phyloP scores from a whole-genome alignment of 2,888 invertebrate genomes.

The Leptothorax acervorum region DNA sequence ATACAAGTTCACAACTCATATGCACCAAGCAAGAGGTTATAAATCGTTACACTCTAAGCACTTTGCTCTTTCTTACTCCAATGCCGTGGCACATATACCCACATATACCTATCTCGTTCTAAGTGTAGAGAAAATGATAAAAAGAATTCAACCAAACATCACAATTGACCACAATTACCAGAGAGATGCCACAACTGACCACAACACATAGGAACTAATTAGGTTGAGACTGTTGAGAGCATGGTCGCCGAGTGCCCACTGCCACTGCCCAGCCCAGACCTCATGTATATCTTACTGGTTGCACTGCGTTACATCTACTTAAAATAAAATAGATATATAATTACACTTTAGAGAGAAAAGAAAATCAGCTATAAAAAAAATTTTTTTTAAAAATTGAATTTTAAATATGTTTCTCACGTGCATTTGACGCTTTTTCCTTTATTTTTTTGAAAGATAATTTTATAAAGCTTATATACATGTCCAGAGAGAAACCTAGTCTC shows the following conservation, averaged over 20 bases:
- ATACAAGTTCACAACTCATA: background rate
- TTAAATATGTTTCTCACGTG: background rate
- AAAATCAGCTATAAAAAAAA: too few relatives aligned
- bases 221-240: too few relatives aligned
- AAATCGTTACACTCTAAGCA: background rate
- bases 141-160: background rate
- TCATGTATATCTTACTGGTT: too few relatives aligned
- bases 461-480: background rate
- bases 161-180: background rate
- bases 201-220: background rate
- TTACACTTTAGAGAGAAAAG: too few relatives aligned
- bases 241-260: too few relatives aligned
- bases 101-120: background rate
- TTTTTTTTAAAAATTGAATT: background rate
- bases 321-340: too few relatives aligned
- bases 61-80: background rate
- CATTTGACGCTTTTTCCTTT: background rate
- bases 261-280: too few relatives aligned
- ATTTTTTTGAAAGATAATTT: background rate
- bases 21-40: background rate
- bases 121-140: background rate
- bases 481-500: too few relatives aligned
- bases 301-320: too few relatives aligned
- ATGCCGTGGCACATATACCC: too few relatives aligned
- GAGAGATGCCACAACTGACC: background rate